Evolutionary conservation across 1,140 invertebrate genomes (phyloP), one percentile per base, ranked within the genome.

Genomic region (Himalopsyche phryganea): DNA sequence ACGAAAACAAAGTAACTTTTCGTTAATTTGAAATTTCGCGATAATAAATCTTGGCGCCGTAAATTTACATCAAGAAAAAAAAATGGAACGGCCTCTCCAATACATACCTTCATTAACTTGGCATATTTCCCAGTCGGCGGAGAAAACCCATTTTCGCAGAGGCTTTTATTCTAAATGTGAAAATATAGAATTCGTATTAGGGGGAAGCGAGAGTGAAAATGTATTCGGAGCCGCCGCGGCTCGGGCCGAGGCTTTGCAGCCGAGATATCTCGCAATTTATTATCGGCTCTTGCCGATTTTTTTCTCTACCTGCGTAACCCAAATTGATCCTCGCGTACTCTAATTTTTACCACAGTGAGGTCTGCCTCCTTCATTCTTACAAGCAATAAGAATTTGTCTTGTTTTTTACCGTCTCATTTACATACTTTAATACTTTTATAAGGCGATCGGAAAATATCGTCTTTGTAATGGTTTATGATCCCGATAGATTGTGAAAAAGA

Each of bases 101-200:
- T 58, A 58, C 38, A 46, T 58, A 58, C 38, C 50, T 50, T 58
- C 42, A 45, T 58, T 58, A 58, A 51, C 20, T 58, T 51, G 56
- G 47, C 54, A 44, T 14, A 36, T 36, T 54, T 46, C 51, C 51
- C 44, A 47, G 41, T 54, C 38, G 54, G 54, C 54, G 10, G 32
- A 19, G 13, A 46, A 28, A 14, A 42, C 13, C 52, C 14, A 52
- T 55, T 47, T 55, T 42, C 40, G 5, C 33, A 18, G 46, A 47
- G 52, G 52, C 32, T 54, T 54, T 54, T 47, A 47, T 28, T 47
- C 42, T 38, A 46, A 50, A 54, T 54, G 41, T 46, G 20, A 54
- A 54, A 54, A 36, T 46, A 23, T 41, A 17, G 14, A 50, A 50
- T 50, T 50, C 36, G 48, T 50, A 36, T 52, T 42, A 41, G 41